Percentiles rank a stretch among this genome's conserved stretches.
Conservation (phyloP, 2,113 vertebrate genomes). For the Ailurus styani region DNA sequence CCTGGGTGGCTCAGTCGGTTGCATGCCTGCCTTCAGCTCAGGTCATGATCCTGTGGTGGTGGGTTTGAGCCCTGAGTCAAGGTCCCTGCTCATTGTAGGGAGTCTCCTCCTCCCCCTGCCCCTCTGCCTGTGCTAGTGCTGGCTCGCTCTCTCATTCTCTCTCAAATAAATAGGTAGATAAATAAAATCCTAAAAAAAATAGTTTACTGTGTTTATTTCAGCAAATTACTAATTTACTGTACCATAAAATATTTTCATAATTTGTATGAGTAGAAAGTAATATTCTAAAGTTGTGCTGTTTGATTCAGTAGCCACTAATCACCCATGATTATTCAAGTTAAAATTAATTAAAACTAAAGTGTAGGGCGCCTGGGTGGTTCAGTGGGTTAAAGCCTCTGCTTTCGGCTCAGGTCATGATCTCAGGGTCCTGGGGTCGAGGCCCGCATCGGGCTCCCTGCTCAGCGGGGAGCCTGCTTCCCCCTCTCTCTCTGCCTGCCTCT, state of each 20-base stretch:
- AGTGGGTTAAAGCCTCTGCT: too few relatives aligned
- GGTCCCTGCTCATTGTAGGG: neutral
- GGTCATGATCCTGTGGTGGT: neutral
- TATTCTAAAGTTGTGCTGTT: neutral
- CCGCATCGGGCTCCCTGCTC: too few relatives aligned
- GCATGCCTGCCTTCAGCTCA: neutral
- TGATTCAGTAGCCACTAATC: neutral
- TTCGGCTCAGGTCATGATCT: too few relatives aligned
- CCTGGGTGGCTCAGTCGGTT: neutral
- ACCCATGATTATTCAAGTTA: neutral
- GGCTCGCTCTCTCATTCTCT: neutral
- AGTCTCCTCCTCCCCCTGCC: neutral
- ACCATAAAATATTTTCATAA: neutral
- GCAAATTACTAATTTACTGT: neutral
- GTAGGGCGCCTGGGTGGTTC: too few relatives aligned
- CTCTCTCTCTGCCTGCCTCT: too few relatives aligned
- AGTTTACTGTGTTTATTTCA: constrained; percentile 6
- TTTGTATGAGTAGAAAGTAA: neutral
- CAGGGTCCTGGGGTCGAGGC: too few relatives aligned
- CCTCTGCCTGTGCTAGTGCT: neutral
- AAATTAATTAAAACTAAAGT: constrained; percentile 13
- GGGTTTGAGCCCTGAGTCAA: neutral
- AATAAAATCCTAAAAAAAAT: neutral
- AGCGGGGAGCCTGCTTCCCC: too few relatives aligned
- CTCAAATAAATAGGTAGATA: neutral